These are phyloP conservation scores for Chymomyza procnemis DNA, from an alignment of 2,888 invertebrate species.

Conservation along the genomic window DNA sequence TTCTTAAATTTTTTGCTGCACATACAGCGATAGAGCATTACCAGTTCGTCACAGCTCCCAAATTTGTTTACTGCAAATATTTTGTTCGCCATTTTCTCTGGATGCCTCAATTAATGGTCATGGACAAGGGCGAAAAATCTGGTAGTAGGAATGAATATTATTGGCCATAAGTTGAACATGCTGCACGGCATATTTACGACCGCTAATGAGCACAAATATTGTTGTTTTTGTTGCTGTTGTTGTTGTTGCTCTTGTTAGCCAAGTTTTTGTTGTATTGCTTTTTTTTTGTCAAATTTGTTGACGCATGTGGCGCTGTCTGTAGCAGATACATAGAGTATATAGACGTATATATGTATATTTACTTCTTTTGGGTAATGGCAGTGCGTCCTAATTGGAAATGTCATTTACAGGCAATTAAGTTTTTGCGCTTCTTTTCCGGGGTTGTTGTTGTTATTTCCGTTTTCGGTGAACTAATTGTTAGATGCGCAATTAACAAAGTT, in stretches of 20 bases:
- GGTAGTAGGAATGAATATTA: neutral
- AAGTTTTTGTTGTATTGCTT: constrained; percentile 9
- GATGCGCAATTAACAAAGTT: neutral
- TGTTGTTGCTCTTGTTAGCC: neutral
- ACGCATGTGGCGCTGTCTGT: neutral
- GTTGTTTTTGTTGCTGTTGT: constrained; percentile 20
- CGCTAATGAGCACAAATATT: constrained; percentile 42
- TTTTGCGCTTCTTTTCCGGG: constrained; percentile 1
- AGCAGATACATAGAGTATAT: neutral
- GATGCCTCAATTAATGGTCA: neutral
- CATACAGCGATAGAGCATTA: too few relatives aligned
- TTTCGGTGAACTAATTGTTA: neutral
- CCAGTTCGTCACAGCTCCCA: too few relatives aligned
- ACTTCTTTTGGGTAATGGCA: neutral
- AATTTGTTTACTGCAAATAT: too few relatives aligned
- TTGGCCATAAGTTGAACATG: neutral
- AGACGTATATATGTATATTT: neutral
- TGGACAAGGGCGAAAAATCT: neutral
- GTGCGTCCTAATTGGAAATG: constrained; percentile 50
- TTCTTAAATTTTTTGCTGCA: too few relatives aligned
- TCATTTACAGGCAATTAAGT: constrained; percentile 50
- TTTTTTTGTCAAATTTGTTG: neutral
- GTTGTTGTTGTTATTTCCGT: neutral
- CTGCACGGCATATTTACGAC: constrained; percentile 16
- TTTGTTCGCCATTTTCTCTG: neutral